Evolutionary conservation across 2,888 invertebrate genomes (phyloP).

Genomic region (Griposia aprilina): DNA sequence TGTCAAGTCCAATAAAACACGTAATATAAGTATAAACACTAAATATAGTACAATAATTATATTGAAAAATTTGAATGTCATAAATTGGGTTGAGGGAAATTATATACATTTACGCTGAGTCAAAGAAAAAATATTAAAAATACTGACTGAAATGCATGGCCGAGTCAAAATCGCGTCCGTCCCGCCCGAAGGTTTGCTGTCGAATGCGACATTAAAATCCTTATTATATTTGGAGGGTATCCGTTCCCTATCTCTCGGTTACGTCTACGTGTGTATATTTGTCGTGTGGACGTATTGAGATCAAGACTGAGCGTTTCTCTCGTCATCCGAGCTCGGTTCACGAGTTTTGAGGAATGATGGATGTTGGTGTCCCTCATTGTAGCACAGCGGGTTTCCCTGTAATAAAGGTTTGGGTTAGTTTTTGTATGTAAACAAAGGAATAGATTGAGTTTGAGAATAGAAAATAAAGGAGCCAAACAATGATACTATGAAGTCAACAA

Average conservation of each 20-base stretch:
- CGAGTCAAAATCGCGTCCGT: slow-evolving; percentile 46
- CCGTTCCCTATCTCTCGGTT: slow-evolving; percentile 67
- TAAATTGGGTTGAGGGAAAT: slow-evolving; percentile 27
- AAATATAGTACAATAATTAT: slow-evolving; percentile 44
- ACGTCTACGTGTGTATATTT: slow-evolving; percentile 75
- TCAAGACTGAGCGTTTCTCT: slow-evolving; percentile 81
- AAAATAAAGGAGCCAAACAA: no score
- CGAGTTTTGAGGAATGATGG: slow-evolving; percentile 59
- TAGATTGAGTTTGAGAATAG: neutral
- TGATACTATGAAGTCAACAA: no score
- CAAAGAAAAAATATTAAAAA: slow-evolving; percentile 43
- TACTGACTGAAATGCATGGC: slow-evolving; percentile 64
- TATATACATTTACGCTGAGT: slow-evolving; percentile 52
- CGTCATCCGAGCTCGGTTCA: slow-evolving; percentile 66
- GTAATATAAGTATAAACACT: slow-evolving; percentile 57
- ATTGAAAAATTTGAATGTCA: slow-evolving; percentile 48
- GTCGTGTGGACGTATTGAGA: slow-evolving; percentile 86
- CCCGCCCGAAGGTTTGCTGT: slow-evolving; percentile 29
- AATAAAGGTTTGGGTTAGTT: slow-evolving; percentile 55
- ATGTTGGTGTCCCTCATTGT: slow-evolving; percentile 73
- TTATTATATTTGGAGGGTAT: slow-evolving; percentile 78
- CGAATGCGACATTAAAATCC: slow-evolving; percentile 55
- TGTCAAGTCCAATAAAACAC: slow-evolving; percentile 44
- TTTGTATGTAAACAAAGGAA: no score
- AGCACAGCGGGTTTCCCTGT: slow-evolving; percentile 81